Conservation (phyloP, 2,797 vertebrate genomes). For the Phrynocephalus forsythii region DNA sequence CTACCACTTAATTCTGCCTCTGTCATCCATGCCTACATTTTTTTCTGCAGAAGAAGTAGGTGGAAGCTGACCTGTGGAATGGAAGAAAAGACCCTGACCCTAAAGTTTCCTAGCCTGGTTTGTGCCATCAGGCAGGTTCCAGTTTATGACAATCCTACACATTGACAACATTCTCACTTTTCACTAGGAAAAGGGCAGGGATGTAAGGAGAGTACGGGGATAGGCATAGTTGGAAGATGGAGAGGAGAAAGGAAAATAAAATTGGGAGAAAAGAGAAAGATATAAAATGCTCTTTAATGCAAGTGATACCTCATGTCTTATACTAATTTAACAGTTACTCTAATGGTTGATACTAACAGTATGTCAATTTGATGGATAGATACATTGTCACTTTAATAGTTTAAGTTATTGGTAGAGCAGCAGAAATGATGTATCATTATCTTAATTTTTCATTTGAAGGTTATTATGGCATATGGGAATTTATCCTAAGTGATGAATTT, state of each 20-base stretch:
- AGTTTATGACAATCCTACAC: too few relatives aligned
- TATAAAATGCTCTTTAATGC: constrained; percentile 64
- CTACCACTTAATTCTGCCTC: neutral
- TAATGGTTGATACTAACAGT: constrained; percentile 74
- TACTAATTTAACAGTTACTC: constrained; percentile 74
- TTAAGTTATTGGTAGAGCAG: constrained; percentile 73
- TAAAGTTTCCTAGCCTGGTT: too few relatives aligned
- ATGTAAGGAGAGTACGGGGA: constrained; percentile 4
- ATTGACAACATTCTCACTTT: neutral
- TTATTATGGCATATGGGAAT: constrained; percentile 75
- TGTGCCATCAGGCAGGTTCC: too few relatives aligned
- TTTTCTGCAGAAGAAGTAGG: neutral
- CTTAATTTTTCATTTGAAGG: constrained; percentile 74
- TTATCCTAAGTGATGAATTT: constrained; percentile 67
- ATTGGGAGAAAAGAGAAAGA: constrained; percentile 5
- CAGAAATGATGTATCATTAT: constrained; percentile 73
- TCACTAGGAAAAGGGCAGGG: neutral
- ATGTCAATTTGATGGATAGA: constrained; percentile 76
- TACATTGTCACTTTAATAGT: constrained; percentile 72
- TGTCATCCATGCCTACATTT: neutral
- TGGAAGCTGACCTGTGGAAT: neutral
- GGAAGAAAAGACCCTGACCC: neutral
- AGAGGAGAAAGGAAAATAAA: constrained; percentile 46
- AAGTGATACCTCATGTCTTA: constrained; percentile 68
- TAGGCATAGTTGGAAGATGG: constrained; percentile 8